Evolutionary conservation across 1,140 invertebrate species (phyloP).

Genomic region (Mactra quadrangularis): DNA sequence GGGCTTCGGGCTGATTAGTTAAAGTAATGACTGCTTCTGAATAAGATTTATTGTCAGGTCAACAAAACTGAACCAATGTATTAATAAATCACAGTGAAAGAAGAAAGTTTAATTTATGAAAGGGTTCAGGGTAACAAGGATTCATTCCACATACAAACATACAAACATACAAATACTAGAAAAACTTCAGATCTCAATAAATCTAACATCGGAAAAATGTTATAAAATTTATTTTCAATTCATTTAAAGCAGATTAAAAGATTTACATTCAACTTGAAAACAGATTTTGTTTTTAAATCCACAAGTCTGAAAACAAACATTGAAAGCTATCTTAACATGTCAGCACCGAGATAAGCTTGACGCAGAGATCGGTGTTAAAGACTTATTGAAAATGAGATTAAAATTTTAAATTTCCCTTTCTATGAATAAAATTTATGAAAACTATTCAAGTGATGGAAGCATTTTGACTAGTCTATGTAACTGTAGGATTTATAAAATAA

Average conservation of each 20-base stretch:
- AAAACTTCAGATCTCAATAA: too few species aligned
- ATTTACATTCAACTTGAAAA: slow-evolving; percentile 6
- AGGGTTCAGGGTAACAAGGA: too few species aligned
- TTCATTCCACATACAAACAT: too few species aligned
- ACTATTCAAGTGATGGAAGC: too few species aligned
- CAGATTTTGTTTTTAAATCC: slow-evolving; percentile 28
- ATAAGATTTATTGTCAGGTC: too few species aligned
- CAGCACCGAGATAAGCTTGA: neutral
- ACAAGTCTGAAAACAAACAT: slow-evolving; percentile 34
- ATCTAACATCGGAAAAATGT: neutral
- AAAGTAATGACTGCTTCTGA: too few species aligned
- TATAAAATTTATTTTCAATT: slow-evolving; percentile 8
- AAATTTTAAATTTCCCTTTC: slow-evolving; percentile 15
- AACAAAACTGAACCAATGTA: too few species aligned
- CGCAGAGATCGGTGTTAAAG: neutral
- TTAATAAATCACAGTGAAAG: too few species aligned
- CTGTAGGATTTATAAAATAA: neutral
- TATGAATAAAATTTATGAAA: neutral
- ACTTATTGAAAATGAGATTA: neutral
- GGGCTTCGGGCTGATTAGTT: too few species aligned
- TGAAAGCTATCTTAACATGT: neutral
- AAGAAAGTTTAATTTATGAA: too few species aligned
- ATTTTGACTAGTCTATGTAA: neutral
- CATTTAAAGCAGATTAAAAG: slow-evolving; percentile 39
- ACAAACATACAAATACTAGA: too few species aligned